phyloP scores from a whole-genome alignment of 1,140 invertebrate species.

The Melanaphis sacchari region DNA sequence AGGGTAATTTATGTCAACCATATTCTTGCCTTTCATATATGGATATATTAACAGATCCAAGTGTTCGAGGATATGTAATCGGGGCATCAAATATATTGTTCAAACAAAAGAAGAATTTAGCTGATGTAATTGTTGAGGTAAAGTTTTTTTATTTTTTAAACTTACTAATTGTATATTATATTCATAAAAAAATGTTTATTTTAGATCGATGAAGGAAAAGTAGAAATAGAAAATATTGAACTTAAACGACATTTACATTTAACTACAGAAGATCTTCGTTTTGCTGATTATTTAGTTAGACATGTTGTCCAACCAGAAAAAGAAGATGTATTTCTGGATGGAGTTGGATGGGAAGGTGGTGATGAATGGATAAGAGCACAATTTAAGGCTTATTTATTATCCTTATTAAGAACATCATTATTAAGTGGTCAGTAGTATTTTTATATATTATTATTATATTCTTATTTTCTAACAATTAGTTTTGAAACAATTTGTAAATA shows the following conservation, averaged over 20 bases:
- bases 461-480: not conserved
- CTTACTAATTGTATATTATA: not conserved
- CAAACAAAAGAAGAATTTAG: constrained; percentile 91
- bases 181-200: constrained; percentile 45
- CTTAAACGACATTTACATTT: constrained; percentile 83
- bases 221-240: constrained; percentile 87
- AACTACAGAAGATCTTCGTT: constrained; percentile 94
- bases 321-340: constrained; percentile 75
- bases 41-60: constrained; percentile 87
- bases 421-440: constrained; percentile 62
- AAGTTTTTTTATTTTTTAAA: not conserved
- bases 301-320: constrained; percentile 78
- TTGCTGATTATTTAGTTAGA: constrained; percentile 91
- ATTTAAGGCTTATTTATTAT: constrained; percentile 90
- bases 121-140: constrained; percentile 92
- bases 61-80: constrained; percentile 90
- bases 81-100: constrained; percentile 98
- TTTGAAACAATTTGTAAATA: not conserved
- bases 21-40: constrained; percentile 95
- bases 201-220: constrained; percentile 76
- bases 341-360: constrained; percentile 87
- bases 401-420: constrained; percentile 82
- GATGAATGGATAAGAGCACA: constrained; percentile 96
- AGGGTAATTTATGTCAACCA: constrained; percentile 93
- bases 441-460: not conserved